Percentiles rank a stretch among this genome's conserved stretches.
These are phyloP conservation scores for Atherix ibis DNA, from an alignment of 2,888 invertebrate species.

Conservation along the genomic window DNA sequence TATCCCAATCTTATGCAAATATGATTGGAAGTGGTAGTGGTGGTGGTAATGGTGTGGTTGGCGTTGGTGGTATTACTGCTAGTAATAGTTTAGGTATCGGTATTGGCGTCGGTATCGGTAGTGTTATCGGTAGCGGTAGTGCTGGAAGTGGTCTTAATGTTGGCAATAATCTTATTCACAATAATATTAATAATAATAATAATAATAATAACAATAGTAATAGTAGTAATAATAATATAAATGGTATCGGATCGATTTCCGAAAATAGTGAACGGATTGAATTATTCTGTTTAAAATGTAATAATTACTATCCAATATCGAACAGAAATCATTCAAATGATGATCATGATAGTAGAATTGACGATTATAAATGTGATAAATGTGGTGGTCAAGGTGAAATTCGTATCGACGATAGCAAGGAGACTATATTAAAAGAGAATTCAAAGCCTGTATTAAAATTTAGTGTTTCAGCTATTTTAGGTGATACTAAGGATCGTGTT, in stretches of 20 bases:
- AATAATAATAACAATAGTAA: background rate
- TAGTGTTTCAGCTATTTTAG: conserved; percentile 83
- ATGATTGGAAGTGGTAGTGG: conserved; percentile 8
- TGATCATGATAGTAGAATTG: conserved; percentile 5
- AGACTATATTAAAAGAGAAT: conserved; percentile 30
- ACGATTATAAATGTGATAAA: conserved; percentile 25
- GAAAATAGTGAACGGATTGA: conserved; percentile 19
- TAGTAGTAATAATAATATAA: background rate
- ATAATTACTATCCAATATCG: conserved; percentile 16
- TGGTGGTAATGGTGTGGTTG: conserved; percentile 7
- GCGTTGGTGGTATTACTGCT: conserved; percentile 8
- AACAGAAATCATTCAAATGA: conserved; percentile 4
- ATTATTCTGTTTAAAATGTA: conserved; percentile 24
- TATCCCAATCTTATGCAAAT: conserved; percentile 4
- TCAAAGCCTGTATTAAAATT: conserved; percentile 74
- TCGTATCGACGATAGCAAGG: conserved; percentile 12
- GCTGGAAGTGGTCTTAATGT: background rate
- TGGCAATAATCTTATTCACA: background rate
- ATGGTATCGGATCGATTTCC: no score
- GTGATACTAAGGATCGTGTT: conserved; percentile 36
- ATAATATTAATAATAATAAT: no score
- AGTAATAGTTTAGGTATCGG: background rate
- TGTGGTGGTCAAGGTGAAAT: conserved; percentile 16
- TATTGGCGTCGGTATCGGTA: background rate
- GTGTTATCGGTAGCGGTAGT: background rate